Percentiles rank a stretch among this genome's conserved stretches.
These are phyloP conservation scores for Helicoverpa zea DNA, from an alignment of 1,140 invertebrate species.

Conservation along the genomic window DNA sequence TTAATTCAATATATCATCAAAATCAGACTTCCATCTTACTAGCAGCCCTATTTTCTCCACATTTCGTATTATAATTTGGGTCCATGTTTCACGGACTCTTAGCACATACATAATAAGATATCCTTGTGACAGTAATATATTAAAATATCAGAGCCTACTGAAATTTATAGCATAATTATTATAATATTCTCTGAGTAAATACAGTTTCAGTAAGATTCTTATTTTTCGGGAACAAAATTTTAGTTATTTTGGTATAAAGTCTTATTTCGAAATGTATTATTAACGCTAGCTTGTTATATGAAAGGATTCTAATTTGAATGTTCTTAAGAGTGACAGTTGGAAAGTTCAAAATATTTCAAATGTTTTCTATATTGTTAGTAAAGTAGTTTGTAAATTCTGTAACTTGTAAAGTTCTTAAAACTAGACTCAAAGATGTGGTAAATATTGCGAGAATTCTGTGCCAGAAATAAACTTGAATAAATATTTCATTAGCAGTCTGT, in stretches of 20 bases:
- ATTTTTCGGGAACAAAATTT: not conserved
- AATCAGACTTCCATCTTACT: not conserved
- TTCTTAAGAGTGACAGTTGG: too few relatives aligned
- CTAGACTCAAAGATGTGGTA: too few relatives aligned
- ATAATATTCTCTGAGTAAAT: not conserved
- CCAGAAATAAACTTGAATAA: too few relatives aligned
- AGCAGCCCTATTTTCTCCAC: not conserved
- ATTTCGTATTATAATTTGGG: conserved; percentile 20
- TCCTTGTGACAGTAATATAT: conserved; percentile 12
- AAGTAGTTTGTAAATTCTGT: too few relatives aligned
- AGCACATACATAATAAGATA: conserved; percentile 15
- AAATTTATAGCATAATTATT: conserved; percentile 29
- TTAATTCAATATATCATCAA: too few relatives aligned
- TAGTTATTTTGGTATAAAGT: too few relatives aligned
- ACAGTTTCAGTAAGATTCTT: not conserved
- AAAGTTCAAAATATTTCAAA: too few relatives aligned
- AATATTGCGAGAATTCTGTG: too few relatives aligned
- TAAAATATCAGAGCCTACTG: not conserved
- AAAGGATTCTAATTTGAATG: not conserved
- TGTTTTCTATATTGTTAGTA: too few relatives aligned
- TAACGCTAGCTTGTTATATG: not conserved
- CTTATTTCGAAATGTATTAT: not conserved
- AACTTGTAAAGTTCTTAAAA: too few relatives aligned
- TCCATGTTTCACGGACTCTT: conserved; percentile 9
- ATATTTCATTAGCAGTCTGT: too few relatives aligned